A percentile compares a stretch with the other conserved stretches of the same genome.
These are phyloP conservation scores for Netelia virgata DNA, from an alignment of 2,888 invertebrate species.

Conservation along the genomic window DNA sequence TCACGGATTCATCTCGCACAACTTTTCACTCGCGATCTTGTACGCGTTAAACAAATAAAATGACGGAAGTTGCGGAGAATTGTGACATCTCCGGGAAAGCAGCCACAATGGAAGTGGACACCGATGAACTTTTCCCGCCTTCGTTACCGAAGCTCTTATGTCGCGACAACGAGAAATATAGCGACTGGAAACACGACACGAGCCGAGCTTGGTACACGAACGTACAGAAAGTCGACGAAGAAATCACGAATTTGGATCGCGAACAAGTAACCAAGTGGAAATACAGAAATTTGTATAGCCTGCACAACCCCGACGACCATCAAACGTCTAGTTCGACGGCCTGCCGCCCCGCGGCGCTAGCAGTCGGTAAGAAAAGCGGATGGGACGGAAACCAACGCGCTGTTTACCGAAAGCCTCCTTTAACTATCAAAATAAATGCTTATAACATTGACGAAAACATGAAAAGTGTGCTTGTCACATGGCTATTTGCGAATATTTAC, in stretches of 20 bases:
- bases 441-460: background rate
- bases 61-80: slow-evolving; percentile 19
- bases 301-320: slow-evolving; percentile 59
- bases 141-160: slow-evolving; percentile 32
- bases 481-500: slow-evolving; percentile 20
- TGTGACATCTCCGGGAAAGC: background rate
- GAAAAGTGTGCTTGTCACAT: slow-evolving; percentile 8
- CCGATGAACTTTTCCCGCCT: background rate
- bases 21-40: background rate
- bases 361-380: background rate
- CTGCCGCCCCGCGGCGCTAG: slow-evolving; percentile 23
- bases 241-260: slow-evolving; percentile 44
- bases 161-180: slow-evolving; percentile 66
- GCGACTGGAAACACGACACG: slow-evolving; percentile 73
- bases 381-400: background rate
- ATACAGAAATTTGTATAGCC: slow-evolving; percentile 75
- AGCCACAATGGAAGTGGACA: background rate
- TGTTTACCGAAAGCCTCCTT: background rate
- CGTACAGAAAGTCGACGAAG: slow-evolving; percentile 35
- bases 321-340: slow-evolving; percentile 15
- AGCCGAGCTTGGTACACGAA: slow-evolving; percentile 44
- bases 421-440: background rate
- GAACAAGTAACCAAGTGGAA: slow-evolving; percentile 71
- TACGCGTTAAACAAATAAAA: background rate
- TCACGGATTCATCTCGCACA: background rate